Percentiles rank a stretch among this genome's conserved stretches.
Evolutionary conservation across 2,797 vertebrate genomes (phyloP).

Genomic region (Thunnus albacares): DNA sequence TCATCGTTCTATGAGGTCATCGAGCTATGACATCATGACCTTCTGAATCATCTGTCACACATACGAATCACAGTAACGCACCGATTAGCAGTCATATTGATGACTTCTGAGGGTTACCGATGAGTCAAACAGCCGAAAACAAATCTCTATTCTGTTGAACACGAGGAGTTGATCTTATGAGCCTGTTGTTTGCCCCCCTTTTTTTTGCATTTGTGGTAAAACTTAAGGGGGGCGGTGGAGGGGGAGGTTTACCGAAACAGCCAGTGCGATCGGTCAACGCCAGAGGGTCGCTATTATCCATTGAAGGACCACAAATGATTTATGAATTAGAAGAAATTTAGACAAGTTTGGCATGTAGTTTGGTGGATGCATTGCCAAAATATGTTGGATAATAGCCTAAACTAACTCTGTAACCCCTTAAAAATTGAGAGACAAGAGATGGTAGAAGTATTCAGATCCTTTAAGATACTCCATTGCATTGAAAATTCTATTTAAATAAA

Average conservation of each 20-base stretch:
- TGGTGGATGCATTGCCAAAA: background rate
- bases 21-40: conserved; percentile 34
- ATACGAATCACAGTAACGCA: background rate
- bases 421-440: background rate
- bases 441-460: background rate
- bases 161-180: background rate
- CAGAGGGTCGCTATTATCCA: conserved; percentile 34
- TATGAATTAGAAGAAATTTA: conserved; percentile 24
- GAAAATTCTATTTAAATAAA: no score
- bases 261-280: background rate
- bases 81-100: conserved; percentile 16
- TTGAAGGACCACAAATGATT: conserved; percentile 25
- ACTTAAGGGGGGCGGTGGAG: background rate
- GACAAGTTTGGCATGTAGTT: conserved; percentile 24
- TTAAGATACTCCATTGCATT: background rate
- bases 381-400: conserved; percentile 3
- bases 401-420: conserved; percentile 6
- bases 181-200: background rate
- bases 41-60: conserved; percentile 8
- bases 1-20: background rate
- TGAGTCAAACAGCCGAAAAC: background rate
- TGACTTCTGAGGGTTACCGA: background rate
- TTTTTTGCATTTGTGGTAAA: background rate
- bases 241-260: conserved; percentile 36
- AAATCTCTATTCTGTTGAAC: background rate